Evolutionary conservation across 1,140 invertebrate genomes (phyloP).

Genomic region (Chrysoperla carnea): DNA sequence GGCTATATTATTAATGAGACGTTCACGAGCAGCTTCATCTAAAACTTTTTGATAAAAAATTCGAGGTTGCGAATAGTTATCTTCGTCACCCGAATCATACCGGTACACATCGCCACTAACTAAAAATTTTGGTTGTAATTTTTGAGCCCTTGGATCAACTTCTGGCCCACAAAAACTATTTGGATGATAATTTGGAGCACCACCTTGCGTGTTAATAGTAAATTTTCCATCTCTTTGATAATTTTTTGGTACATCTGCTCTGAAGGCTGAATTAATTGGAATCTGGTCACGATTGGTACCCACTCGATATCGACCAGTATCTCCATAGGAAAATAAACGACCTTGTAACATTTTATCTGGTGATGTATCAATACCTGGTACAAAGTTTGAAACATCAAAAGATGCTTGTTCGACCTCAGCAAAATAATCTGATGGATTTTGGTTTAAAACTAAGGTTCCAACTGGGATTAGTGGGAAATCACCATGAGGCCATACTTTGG

Average conservation of each 20-base stretch:
- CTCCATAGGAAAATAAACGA: constrained; percentile 83
- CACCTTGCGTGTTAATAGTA: constrained; percentile 46
- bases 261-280: constrained; percentile 88
- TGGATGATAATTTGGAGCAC: constrained; percentile 87
- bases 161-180: constrained; percentile 82
- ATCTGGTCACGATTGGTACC: constrained; percentile 87
- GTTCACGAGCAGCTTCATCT: constrained; percentile 44
- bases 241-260: constrained; percentile 8
- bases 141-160: constrained; percentile 31
- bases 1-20: constrained; percentile 67
- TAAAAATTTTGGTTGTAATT: constrained; percentile 30
- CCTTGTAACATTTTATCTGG: constrained; percentile 94
- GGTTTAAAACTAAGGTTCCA: constrained; percentile 75
- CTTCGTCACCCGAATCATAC: constrained; percentile 67
- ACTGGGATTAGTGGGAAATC: constrained; percentile 85
- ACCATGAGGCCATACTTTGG: constrained; percentile 83
- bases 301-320: constrained; percentile 76
- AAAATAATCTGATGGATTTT: constrained; percentile 86
- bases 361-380: constrained; percentile 79
- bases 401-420: constrained; percentile 90
- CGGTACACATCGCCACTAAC: constrained; percentile 42
- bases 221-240: constrained; percentile 55
- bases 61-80: constrained; percentile 73
- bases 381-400: constrained; percentile 80
- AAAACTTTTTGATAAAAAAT: constrained; percentile 69